Base-by-base conservation (phyloP, 2,888 invertebrate species). In the Trichogramma dendrolimi region DNA sequence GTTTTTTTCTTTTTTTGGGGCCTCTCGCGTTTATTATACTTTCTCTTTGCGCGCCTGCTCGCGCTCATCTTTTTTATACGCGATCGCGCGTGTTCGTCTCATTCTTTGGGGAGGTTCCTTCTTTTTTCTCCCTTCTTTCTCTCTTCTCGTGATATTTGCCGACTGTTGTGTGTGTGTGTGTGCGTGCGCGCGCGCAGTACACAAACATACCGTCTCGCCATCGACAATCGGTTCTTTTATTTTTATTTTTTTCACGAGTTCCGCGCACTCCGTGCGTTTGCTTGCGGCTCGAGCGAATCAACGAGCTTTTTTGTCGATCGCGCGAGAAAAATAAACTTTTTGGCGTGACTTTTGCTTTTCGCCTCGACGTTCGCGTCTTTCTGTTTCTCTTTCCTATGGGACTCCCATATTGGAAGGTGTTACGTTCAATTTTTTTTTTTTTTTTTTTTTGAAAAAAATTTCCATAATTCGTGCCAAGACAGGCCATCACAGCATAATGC, bases 171-270 rank as follows among this genome's bases (percentile, higher is more conserved):
- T 14, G 14, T 14, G 14, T 14, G 14, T 14, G 14, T 14, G 27
- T 57, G 47, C 46, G 58, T 41, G 40, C 53, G 42, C 53, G 58
- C 27, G 46, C 42, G 49, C 53, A 43, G 14, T 14, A 2, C 14
- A 14, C 14, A 14, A 14, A 14, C 14, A 14, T 14, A 14, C 14
- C 14, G 14, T 14, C 14, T 14, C 14, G 14, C 14, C 14, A 14
- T 14, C 14, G 14, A 14, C 14, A 14, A 14, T 14, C 14, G 14
- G 14, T 14, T 14, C 14, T 39, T 44, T 55, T 38, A 47, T 54
- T 63, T 44, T 61, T 62, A 48, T 53, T 55, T 56, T 42, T 52
- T 61, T 54, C 63, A 58, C 58, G 46, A 42, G 56, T 40, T 51
- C 47, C 44, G 48, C 38, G 40, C 39, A 56, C 55, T 7, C 55